A percentile compares a stretch with the other conserved stretches of the same genome.
These are phyloP conservation scores for Psilanteris sp. DNA, from an alignment of 1,140 invertebrate species.

Conservation along the genomic window DNA sequence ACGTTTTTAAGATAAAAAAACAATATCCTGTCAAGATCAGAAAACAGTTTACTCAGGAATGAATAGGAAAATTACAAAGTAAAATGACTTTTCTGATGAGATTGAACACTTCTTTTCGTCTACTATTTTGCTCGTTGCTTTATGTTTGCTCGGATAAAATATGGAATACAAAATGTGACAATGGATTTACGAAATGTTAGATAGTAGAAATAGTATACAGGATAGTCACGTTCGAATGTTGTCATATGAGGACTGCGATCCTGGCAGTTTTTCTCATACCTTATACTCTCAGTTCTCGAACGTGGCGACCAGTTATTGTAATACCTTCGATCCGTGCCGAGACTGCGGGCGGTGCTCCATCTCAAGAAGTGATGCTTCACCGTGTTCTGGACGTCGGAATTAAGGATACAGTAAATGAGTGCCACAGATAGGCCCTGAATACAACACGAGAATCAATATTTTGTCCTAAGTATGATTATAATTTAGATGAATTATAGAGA, in stretches of 20 bases:
- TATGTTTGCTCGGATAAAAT: conserved; percentile 17
- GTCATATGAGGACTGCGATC: conserved; percentile 63
- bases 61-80: not conserved
- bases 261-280: conserved; percentile 79
- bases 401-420: conserved; percentile 94
- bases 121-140: conserved; percentile 4
- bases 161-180: conserved; percentile 37
- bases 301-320: conserved; percentile 89
- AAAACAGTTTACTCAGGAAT: not conserved
- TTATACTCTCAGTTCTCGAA: conserved; percentile 89
- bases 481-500: too few relatives aligned
- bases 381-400: conserved; percentile 93
- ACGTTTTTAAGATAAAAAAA: conserved; percentile 5
- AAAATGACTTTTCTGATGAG: conserved; percentile 2
- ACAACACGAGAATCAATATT: too few relatives aligned
- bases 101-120: conserved; percentile 7
- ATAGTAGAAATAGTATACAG: conserved; percentile 47
- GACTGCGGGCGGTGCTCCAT: conserved; percentile 85
- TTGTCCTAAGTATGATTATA: too few relatives aligned
- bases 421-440: conserved; percentile 90
- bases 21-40: not conserved
- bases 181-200: conserved; percentile 39
- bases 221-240: conserved; percentile 58
- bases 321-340: conserved; percentile 82
- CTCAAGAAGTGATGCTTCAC: conserved; percentile 88